Evolutionary conservation across 1,140 invertebrate genomes (phyloP).

Genomic region (Orius insidiosus): DNA sequence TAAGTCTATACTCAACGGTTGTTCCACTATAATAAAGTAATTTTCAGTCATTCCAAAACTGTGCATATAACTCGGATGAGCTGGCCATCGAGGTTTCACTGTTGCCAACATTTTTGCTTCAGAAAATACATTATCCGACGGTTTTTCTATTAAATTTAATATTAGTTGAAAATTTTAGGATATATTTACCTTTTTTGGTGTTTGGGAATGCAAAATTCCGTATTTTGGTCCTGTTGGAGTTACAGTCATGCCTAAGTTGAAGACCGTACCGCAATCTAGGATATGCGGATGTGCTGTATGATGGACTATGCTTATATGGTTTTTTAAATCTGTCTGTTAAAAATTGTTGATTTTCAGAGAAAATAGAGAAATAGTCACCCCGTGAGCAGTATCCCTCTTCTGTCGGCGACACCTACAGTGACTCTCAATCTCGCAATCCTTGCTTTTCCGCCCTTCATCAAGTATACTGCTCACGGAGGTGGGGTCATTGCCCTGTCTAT

Average conservation of each 20-base stretch:
- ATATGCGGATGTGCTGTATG: slow-evolving; percentile 77
- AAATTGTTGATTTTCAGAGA: too few species aligned
- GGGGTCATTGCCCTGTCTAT: neutral
- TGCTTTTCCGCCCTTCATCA: too few species aligned
- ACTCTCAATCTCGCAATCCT: too few species aligned
- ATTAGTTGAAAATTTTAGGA: slow-evolving; percentile 29
- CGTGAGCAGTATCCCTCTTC: too few species aligned
- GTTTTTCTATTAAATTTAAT: neutral
- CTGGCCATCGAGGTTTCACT: slow-evolving; percentile 49
- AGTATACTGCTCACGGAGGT: neutral
- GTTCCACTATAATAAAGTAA: slow-evolving; percentile 69
- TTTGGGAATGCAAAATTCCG: slow-evolving; percentile 1
- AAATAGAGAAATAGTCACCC: too few species aligned
- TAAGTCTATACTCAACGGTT: slow-evolving; percentile 56
- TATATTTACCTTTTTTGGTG: neutral
- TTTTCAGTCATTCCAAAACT: slow-evolving; percentile 73
- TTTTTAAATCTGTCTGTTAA: slow-evolving; percentile 43
- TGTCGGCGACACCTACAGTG: too few species aligned
- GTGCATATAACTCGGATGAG: slow-evolving; percentile 75
- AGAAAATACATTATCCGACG: neutral
- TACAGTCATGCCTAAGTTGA: slow-evolving; percentile 59
- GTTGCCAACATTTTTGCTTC: slow-evolving; percentile 15
- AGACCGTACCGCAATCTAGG: slow-evolving; percentile 53
- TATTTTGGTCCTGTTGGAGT: slow-evolving; percentile 36
- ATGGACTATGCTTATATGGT: slow-evolving; percentile 54